phyloP scores from a whole-genome alignment of 2,888 invertebrate species.

The Thelaira solivaga region DNA sequence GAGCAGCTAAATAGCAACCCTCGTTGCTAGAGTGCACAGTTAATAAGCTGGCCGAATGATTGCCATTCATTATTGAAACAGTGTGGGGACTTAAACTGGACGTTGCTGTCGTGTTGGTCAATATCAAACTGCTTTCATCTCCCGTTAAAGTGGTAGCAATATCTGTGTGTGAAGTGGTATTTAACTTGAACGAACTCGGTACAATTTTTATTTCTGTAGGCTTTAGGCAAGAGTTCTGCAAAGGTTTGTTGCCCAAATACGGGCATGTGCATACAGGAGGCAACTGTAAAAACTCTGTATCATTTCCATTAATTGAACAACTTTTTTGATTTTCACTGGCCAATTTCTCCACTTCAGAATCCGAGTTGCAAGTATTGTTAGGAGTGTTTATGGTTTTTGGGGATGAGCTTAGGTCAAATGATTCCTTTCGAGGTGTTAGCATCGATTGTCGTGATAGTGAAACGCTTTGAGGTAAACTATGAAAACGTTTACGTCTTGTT shows the following conservation, averaged over 20 bases:
- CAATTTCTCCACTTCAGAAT: conserved; percentile 65
- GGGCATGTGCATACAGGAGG: conserved; percentile 90
- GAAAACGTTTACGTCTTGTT: conserved; percentile 69
- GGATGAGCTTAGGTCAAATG: conserved; percentile 22
- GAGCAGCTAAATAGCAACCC: conserved; percentile 76
- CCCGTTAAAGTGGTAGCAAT: conserved; percentile 65
- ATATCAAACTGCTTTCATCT: conserved; percentile 46
- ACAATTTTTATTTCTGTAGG: conserved; percentile 79
- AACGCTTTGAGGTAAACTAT: conserved; percentile 74
- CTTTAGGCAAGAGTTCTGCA: conserved; percentile 76
- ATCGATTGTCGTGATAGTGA: conserved; percentile 64
- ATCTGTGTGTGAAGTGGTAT: conserved; percentile 66
- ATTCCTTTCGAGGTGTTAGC: conserved; percentile 10
- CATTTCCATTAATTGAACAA: conserved; percentile 23
- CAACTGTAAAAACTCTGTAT: conserved; percentile 78
- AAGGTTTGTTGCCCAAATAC: conserved; percentile 85
- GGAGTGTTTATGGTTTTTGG: conserved; percentile 23
- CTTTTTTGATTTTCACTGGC: conserved; percentile 2
- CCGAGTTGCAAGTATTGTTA: conserved; percentile 64
- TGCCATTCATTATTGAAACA: conserved; percentile 45
- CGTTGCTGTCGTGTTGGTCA: conserved; percentile 53
- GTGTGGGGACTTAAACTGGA: conserved; percentile 73
- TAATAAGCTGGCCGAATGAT: conserved; percentile 64
- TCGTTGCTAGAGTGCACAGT: conserved; percentile 66
- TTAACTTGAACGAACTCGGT: conserved; percentile 69